These are phyloP conservation scores for Laticauda laticaudata DNA, from an alignment of 2,113 vertebrate genomes.

Conservation along the genomic window DNA sequence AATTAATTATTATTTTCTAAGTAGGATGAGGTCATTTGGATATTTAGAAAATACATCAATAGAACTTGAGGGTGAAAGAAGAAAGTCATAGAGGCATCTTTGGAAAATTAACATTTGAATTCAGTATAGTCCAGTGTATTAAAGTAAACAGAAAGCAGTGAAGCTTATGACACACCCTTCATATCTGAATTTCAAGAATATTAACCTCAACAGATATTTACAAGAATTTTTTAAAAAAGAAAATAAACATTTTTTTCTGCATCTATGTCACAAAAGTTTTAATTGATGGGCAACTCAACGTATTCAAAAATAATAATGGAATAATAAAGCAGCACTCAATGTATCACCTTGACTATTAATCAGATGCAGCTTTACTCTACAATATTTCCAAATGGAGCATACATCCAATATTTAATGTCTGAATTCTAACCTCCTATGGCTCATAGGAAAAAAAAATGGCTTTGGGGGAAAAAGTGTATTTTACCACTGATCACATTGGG, in stretches of 20 bases:
- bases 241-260: constrained; percentile 58
- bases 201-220: constrained; percentile 55
- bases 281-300: constrained; percentile 50
- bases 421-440: constrained; percentile 35
- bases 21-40: constrained; percentile 57
- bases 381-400: constrained; percentile 48
- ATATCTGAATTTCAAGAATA: constrained; percentile 55
- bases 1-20: constrained; percentile 59
- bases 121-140: constrained; percentile 51
- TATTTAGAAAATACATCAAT: constrained; percentile 65
- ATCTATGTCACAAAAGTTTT: constrained; percentile 62
- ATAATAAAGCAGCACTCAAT: constrained; percentile 50
- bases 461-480: neutral
- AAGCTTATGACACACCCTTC: constrained; percentile 51
- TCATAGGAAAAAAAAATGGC: constrained; percentile 44
- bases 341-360: constrained; percentile 54
- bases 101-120: constrained; percentile 56
- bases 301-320: constrained; percentile 52
- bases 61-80: constrained; percentile 53
- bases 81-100: constrained; percentile 55
- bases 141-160: constrained; percentile 47
- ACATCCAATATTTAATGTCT: constrained; percentile 15
- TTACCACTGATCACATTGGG: constrained; percentile 6
- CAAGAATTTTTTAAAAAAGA: constrained; percentile 22
- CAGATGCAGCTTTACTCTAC: constrained; percentile 45